These are phyloP conservation scores for Rhinopomastus cyanomelas DNA, from an alignment of 2,113 vertebrate genomes.

Conservation along the genomic window DNA sequence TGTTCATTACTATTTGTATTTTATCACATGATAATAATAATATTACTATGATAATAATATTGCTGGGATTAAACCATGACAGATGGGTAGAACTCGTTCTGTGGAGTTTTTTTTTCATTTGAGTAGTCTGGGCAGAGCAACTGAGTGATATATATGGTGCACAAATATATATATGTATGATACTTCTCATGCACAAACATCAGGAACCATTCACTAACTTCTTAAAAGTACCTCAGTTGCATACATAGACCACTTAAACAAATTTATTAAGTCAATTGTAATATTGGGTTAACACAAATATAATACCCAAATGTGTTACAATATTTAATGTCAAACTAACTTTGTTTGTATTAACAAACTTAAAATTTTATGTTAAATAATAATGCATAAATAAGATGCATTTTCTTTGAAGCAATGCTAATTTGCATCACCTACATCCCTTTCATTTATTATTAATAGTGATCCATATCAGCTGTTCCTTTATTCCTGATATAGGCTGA, in stretches of 20 bases:
- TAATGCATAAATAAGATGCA: background rate
- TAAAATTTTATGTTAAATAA: background rate
- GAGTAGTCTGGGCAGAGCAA: background rate
- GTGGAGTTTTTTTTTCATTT: background rate
- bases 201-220: background rate
- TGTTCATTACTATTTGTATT: background rate
- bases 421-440: background rate
- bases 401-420: background rate
- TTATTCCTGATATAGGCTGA: background rate
- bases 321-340: background rate
- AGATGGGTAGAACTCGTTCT: background rate
- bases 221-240: background rate
- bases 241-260: background rate
- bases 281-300: no score
- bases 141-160: background rate
- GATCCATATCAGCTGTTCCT: background rate
- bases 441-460: background rate
- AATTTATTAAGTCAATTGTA: background rate
- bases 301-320: background rate
- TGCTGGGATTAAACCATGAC: background rate
- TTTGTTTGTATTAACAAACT: background rate
- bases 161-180: no score
- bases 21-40: no score
- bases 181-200: background rate
- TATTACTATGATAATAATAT: no score